Evolutionary conservation across 2,113 vertebrate genomes (phyloP).

Genomic region (Hyperoodon ampullatus): DNA sequence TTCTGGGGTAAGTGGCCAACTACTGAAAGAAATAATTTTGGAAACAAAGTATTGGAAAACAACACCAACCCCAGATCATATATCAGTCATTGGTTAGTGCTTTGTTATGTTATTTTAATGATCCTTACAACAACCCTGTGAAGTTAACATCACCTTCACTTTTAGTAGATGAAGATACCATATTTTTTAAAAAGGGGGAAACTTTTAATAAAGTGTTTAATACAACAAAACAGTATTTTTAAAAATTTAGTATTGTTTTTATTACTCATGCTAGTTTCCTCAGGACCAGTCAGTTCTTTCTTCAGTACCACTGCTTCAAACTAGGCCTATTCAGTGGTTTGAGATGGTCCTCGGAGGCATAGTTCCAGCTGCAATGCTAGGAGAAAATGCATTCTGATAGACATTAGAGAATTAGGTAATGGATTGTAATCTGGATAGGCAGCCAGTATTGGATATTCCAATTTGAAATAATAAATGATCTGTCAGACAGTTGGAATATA

Average conservation of each 20-base stretch:
- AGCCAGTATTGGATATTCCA: not conserved
- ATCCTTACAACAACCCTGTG: not conserved
- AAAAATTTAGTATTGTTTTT: not conserved
- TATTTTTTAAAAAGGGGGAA: not conserved
- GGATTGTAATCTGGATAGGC: not conserved
- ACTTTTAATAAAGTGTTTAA: not conserved
- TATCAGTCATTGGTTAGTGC: not conserved
- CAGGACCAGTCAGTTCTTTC: not conserved
- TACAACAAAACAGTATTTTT: not conserved
- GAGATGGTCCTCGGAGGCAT: not conserved
- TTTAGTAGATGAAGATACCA: not conserved
- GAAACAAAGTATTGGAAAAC: not conserved
- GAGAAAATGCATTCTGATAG: not conserved
- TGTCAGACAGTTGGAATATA: not conserved
- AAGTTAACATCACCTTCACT: not conserved
- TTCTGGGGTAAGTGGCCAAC: not conserved
- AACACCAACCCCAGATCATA: not conserved
- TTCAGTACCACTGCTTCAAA: not conserved
- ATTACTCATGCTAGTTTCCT: constrained; percentile 17
- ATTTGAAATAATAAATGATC: not conserved
- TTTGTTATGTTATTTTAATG: not conserved
- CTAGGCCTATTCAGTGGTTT: not conserved
- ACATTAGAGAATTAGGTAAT: not conserved
- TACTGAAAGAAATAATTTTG: constrained; percentile 36
- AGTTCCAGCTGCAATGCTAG: not conserved